These are phyloP conservation scores for Erythrolamprus reginae DNA, from an alignment of 2,113 vertebrate genomes.

Conservation along the genomic window DNA sequence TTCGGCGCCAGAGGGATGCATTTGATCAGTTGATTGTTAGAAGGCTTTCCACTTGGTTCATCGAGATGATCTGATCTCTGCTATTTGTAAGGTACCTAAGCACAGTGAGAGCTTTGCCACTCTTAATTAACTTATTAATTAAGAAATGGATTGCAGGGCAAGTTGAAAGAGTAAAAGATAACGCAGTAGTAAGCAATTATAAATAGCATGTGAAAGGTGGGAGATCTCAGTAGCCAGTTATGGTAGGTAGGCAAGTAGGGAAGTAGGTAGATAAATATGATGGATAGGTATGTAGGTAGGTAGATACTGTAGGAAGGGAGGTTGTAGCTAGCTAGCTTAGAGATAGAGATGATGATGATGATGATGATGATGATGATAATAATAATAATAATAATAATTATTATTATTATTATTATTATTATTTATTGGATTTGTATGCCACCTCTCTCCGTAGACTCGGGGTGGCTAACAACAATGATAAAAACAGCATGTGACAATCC, in stretches of 20 bases:
- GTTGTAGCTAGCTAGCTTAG: no score
- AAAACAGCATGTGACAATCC: no score
- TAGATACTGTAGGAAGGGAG: no score
- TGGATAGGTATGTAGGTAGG: no score
- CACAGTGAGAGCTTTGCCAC: neutral
- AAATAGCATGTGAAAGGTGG: neutral
- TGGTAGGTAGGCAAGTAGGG: neutral
- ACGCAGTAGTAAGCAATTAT: neutral
- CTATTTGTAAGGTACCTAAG: neutral
- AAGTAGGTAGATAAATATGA: no score
- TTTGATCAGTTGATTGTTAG: neutral
- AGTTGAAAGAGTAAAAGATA: neutral
- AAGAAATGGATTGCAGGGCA: neutral
- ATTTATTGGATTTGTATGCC: no score
- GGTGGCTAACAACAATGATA: no score
- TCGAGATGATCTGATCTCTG: neutral
- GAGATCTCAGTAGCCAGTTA: neutral
- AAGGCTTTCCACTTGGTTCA: neutral
- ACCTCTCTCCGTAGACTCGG: no score
- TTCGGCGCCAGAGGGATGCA: rapidly evolving
- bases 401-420: no score
- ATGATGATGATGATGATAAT: no score
- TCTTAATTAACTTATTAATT: neutral
- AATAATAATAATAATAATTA: no score
- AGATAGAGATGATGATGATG: no score